Base-by-base conservation (phyloP, 2,113 vertebrate genomes). In the Campylomormyrus numenius region DNA sequence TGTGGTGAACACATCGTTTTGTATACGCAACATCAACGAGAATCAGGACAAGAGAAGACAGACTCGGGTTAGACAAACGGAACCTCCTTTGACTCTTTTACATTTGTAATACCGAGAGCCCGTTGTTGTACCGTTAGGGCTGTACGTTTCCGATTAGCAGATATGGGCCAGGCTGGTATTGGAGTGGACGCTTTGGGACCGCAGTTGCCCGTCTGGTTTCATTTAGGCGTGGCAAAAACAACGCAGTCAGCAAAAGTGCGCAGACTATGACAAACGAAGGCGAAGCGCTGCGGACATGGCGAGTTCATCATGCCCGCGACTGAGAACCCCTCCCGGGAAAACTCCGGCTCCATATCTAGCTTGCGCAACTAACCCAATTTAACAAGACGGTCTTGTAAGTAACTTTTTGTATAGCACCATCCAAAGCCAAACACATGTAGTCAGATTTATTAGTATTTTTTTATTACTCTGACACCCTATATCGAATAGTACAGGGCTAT, bases 261-360 rank as follows among this genome's bases (percentile, higher is more conserved):
- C 89, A 83, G 92, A 94, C 94, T 90, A 35, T 95, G 96, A 96
- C 92, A 89, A 93, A 96, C 56, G 50, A 88, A 89, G 91, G 66
- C 0, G 91, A 92, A 88, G 89, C 90, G 24, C n/a, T 35, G 80
- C 17, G 13, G 87, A 74, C 31, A 87, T 24, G 91, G 91, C 90
- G 91, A 88, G 49, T 92, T 90, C 92, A 11, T 92, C 70, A 83
- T 89, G 90, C 50, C 7, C 21, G 90, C 93, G 92, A n/a, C 89
- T 49, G 3, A 84, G 87, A 27, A 46, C 24, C 31, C 74, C 66
- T 10, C 19, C 27, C 19, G 86, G 46, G 49, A 77, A 91, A 93
- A 94, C 92, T 92, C 90, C 92, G 93, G 90, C 21, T 3, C 90
- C 90, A 80, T 88, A 53, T 3, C 17, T 87, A 91, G 91, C 91